Evolutionary conservation across 1,140 invertebrate genomes (phyloP).

Genomic region (Cotesia typhae): DNA sequence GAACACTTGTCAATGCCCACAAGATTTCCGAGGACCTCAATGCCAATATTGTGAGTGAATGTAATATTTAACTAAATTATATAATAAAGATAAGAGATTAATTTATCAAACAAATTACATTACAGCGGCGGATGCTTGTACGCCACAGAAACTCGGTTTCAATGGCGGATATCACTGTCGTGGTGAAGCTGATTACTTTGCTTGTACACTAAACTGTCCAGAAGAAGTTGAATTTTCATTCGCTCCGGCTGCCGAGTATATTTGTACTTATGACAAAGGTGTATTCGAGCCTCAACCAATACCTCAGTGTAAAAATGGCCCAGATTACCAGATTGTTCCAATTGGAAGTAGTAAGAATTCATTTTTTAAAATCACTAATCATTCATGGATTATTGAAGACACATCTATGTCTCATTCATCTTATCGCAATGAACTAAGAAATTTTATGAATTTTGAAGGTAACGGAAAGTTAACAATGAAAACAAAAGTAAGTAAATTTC

Average conservation of each 20-base stretch:
- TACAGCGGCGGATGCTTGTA: conserved; percentile 70
- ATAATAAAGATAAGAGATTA: neutral
- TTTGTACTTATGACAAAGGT: conserved; percentile 75
- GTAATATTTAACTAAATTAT: conserved; percentile 21
- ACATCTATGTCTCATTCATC: conserved; percentile 15
- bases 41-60: conserved; percentile 79
- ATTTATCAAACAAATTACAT: conserved; percentile 25
- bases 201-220: conserved; percentile 76
- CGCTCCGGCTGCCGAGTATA: conserved; percentile 71
- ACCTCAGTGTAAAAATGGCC: conserved; percentile 78
- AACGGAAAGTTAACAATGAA: neutral
- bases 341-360: conserved; percentile 41
- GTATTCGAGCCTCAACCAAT: conserved; percentile 74
- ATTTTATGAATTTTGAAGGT: neutral
- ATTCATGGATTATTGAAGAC: conserved; percentile 43
- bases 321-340: conserved; percentile 53
- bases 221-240: conserved; percentile 70
- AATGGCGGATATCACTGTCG: conserved; percentile 80
- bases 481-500: neutral
- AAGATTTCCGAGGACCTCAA: conserved; percentile 74
- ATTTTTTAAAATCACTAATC: conserved; percentile 44
- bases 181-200: conserved; percentile 68
- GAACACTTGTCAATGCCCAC: conserved; percentile 79
- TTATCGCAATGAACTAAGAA: neutral
- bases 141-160: conserved; percentile 71